These are phyloP conservation scores for Etheostoma cragini DNA, from an alignment of 2,113 vertebrate genomes.

Conservation along the genomic window DNA sequence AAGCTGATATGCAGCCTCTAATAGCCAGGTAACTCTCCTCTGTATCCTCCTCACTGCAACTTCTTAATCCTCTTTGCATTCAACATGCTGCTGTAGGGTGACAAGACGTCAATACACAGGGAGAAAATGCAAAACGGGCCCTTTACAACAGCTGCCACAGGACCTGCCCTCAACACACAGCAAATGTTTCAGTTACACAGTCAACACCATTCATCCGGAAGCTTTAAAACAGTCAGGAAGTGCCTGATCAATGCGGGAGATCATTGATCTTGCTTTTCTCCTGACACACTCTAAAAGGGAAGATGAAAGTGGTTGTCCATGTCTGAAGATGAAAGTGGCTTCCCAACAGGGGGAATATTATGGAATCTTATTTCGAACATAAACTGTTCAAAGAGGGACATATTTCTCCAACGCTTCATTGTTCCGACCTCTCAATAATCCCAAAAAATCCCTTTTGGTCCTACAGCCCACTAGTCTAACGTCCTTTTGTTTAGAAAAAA, in stretches of 20 bases:
- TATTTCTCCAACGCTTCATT: too few species aligned
- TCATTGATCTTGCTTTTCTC: slow-evolving; percentile 22
- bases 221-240: slow-evolving; percentile 28
- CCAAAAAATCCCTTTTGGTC: too few species aligned
- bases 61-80: slow-evolving; percentile 64
- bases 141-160: slow-evolving; percentile 14
- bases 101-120: slow-evolving; percentile 60
- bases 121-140: slow-evolving; percentile 29
- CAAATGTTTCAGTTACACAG: slow-evolving; percentile 49
- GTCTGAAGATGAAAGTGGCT: background rate
- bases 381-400: background rate
- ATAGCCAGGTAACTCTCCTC: slow-evolving; percentile 29
- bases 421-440: too few species aligned
- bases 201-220: slow-evolving; percentile 22
- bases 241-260: slow-evolving; percentile 48
- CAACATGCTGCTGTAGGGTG: slow-evolving; percentile 10
- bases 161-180: slow-evolving; percentile 7
- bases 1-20: slow-evolving; percentile 16
- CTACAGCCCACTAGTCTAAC: too few species aligned
- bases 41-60: slow-evolving; percentile 29
- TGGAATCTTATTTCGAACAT: background rate
- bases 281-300: background rate
- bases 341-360: background rate
- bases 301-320: background rate
- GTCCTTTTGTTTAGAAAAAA: too few species aligned